Conservation (phyloP, 2,797 vertebrate genomes). For the Garrulus glandarius region DNA sequence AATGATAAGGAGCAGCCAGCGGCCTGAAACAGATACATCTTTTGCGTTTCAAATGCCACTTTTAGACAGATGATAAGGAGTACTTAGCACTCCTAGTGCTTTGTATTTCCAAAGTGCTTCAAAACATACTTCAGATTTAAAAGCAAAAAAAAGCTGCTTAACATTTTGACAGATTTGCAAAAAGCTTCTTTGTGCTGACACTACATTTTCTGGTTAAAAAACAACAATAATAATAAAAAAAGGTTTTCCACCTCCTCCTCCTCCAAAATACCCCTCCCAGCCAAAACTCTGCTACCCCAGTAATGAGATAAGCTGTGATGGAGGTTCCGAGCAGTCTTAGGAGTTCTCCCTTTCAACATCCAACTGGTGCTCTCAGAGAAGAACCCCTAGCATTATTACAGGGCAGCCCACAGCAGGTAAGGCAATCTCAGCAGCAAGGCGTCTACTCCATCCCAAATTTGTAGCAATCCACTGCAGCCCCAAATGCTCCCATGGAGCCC, state of each 20-base stretch:
- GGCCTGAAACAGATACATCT: background rate
- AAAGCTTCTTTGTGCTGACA: conserved; percentile 50
- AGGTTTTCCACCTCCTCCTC: background rate
- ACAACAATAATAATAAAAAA: background rate
- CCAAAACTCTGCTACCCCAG: background rate
- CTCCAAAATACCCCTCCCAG: background rate
- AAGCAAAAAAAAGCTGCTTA: conserved; percentile 43
- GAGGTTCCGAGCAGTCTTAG: accelerated
- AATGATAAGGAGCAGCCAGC: background rate
- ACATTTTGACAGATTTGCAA: conserved; percentile 46
- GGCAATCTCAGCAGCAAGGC: background rate
- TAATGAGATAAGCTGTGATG: background rate
- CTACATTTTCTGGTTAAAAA: conserved; percentile 31
- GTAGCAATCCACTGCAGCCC: background rate
- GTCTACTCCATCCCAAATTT: background rate
- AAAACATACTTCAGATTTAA: conserved; percentile 57
- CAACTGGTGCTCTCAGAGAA: background rate
- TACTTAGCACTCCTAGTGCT: conserved; percentile 42
- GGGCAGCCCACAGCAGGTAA: background rate
- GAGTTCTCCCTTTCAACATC: background rate
- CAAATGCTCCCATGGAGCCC: background rate
- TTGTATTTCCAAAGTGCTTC: conserved; percentile 62
- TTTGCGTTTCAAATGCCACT: conserved; percentile 44
- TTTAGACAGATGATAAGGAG: conserved; percentile 23
- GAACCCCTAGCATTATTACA: background rate